Evolutionary conservation across 2,113 vertebrate species (phyloP), one percentile per base, ranked within the genome.

Genomic region (Forbesichthys agassizii): DNA sequence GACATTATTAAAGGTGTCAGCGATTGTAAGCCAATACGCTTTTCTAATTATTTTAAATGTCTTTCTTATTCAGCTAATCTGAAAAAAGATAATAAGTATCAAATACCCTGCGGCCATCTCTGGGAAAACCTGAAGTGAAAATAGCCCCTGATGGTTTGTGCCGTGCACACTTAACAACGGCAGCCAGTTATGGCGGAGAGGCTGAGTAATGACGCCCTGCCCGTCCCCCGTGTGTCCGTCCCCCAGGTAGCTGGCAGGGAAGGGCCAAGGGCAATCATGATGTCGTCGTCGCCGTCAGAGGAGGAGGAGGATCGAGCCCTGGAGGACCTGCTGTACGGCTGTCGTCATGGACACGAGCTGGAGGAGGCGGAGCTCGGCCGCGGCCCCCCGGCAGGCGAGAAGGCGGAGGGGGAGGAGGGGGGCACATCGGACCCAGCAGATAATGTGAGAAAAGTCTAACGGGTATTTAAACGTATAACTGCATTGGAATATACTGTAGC

Each of bases 261-360:
- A 27, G n/a, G 33, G 57, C 64, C 77, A 51, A 84, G 80, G 80
- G 72, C 64, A 75, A 80, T 73, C 64, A 88, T 86, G 84, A 87
- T 82, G 86, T 81, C 84, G 6, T 71, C 86, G 49, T 27, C 27
- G 27, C 27, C 27, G 2, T 27, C 27, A 2, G 27, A 27, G 27
- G 27, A 27, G 27, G 27, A 27, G 27, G 75, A 81, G 55, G 82
- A 82, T 51, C 60, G 10, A 1, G 70, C 64, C 81, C 82, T 90
- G 9, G 84, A 90, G 73, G 83, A 88, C 33, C 75, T 91, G 74
- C 53, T 92, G 75, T 88, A 77, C 16, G 20, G 71, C 69, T 13
- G 81, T 3, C 78, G 85, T 80, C 87, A 83, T 71, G 89, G 83
- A 13, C 85, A 90, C 47, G 62, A 74, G 65, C 59, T 18, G 4